Base-by-base conservation (phyloP, 2,797 vertebrate genomes). In the Muscicapa striata region DNA sequence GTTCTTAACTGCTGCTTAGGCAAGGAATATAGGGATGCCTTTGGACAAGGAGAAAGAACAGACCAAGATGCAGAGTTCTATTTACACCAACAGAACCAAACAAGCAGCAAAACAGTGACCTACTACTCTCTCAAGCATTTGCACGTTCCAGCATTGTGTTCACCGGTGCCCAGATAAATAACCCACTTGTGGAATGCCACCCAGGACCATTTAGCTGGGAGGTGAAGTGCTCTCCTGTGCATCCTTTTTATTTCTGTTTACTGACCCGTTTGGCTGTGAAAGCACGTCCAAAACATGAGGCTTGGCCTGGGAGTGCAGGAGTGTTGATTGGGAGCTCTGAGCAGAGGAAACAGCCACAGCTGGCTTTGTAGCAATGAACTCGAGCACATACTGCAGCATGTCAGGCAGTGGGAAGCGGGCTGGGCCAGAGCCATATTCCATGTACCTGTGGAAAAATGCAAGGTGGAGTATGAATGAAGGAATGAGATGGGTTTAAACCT, bases 371-470 rank as follows among this genome's bases (percentile, higher is more conserved):
- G 98, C 97, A 36, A 99, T 97, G 80, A 99, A 99, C 94, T 99
- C 99, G 29, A 99, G 97, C 38, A 99, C 98, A 2, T 99, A 99
- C 95, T 99, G 99, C 80, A 99, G 95, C 98, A 99, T 99, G 95
- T 99, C 99, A 0, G 98, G 98, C 54, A 99, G 98, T 0, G 99
- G 99, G 38, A 99, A 99, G 87, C 98, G 99, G 43, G 97, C 89
- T 1, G 98, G 98, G 32, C 99, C 99, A 0, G 99, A 99, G 95
- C 99, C 99, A 0, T 99, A 99, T 63, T 98, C 98, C 97, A 98
- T 98, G 91, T 99, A 99, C 96, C 99, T 99, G 86, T 4, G 10
- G 23, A 74, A 79, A 49, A 63, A 49, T 57, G 27, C 73, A 72
- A 74, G 32, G 40, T 2, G 32, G 9, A n/a, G 41, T 13, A 3